phyloP scores from a whole-genome alignment of 2,797 vertebrate species.

The Nasua narica region DNA sequence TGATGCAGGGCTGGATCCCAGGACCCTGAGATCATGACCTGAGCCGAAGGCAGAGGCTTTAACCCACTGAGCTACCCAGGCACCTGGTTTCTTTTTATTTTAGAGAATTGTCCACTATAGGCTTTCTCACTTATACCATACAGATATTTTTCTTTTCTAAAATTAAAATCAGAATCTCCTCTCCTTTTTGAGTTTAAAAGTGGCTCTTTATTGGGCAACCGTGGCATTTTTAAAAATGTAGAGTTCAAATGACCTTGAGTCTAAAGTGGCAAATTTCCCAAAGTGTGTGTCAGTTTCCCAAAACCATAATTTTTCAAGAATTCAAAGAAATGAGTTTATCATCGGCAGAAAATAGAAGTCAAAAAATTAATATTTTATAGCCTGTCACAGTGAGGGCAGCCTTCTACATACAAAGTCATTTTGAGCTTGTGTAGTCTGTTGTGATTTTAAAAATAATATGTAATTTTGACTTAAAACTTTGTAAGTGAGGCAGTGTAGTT shows the following conservation, averaged over 20 bases:
- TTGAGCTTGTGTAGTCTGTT: slow-evolving; percentile 2
- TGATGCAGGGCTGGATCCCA: too few species aligned
- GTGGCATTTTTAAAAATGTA: slow-evolving; percentile 9
- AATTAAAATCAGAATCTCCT: background rate
- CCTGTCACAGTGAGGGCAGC: background rate
- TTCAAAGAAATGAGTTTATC: slow-evolving; percentile 36
- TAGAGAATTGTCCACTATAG: background rate
- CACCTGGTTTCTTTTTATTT: background rate
- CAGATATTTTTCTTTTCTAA: slow-evolving; percentile 28
- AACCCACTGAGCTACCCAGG: too few species aligned
- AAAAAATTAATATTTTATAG: background rate
- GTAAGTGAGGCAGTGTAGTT: background rate
- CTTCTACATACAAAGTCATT: background rate
- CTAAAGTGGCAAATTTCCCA: slow-evolving; percentile 29
- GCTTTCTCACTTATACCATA: background rate
- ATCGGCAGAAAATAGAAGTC: slow-evolving; percentile 28
- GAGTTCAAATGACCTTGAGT: slow-evolving; percentile 37
- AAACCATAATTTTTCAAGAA: slow-evolving; percentile 35
- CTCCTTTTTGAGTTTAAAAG: background rate
- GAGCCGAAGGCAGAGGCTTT: too few species aligned
- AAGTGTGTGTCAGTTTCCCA: background rate
- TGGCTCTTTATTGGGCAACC: background rate
- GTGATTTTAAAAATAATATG: background rate
- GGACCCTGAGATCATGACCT: too few species aligned
- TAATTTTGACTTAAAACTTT: slow-evolving; percentile 4